A percentile compares a stretch with the other conserved stretches of the same genome.
These are phyloP conservation scores for Smutsia temminckii DNA, from an alignment of 2,797 vertebrate genomes.

Conservation along the genomic window DNA sequence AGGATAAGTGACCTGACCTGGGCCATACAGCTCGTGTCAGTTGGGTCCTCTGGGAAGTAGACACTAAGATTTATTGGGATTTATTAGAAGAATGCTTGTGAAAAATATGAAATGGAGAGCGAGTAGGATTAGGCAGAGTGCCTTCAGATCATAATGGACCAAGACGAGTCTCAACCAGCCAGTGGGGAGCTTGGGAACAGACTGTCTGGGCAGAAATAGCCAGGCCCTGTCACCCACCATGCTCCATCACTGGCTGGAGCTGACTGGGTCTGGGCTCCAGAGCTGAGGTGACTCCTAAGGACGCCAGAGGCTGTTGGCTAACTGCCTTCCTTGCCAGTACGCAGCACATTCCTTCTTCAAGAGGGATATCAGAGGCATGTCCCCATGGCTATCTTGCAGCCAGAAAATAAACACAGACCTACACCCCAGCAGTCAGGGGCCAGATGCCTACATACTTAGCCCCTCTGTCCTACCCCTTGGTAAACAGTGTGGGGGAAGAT, in stretches of 20 bases:
- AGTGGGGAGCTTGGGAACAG: fast-evolving
- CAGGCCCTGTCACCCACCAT: fast-evolving
- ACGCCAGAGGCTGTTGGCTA: not conserved
- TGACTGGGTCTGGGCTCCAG: not conserved
- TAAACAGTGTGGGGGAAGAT: not conserved
- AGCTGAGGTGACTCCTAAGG: not conserved
- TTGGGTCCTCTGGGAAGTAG: not conserved
- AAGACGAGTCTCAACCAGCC: fast-evolving
- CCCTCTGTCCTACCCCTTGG: not conserved
- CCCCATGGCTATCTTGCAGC: no score
- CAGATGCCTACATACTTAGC: not conserved
- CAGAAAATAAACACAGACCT: not conserved
- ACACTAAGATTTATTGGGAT: no score
- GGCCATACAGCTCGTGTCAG: not conserved
- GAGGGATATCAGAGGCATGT: not conserved
- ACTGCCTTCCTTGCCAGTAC: fast-evolving
- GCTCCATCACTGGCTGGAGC: not conserved
- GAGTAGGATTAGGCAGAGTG: not conserved
- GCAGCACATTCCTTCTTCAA: not conserved
- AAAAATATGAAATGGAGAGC: not conserved
- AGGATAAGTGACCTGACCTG: no score
- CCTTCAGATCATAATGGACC: not conserved
- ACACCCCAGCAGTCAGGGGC: not conserved
- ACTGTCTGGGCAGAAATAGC: no score
- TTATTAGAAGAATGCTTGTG: not conserved